Base-by-base conservation (phyloP, 1,140 invertebrate genomes). In the Bicyclus anynana region DNA sequence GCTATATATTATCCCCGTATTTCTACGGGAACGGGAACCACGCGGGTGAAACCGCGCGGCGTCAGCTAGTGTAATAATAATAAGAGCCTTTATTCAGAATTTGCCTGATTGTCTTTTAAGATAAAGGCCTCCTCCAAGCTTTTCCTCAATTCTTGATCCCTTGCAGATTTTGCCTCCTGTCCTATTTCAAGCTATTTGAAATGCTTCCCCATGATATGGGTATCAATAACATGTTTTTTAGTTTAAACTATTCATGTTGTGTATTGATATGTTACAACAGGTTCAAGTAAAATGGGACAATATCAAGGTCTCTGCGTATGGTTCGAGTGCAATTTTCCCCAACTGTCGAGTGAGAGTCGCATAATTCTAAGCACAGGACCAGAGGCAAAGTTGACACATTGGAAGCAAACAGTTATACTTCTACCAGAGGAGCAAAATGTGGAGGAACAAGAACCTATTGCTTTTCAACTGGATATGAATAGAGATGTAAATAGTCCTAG, bases 341-440 rank as follows among this genome's bases (percentile, higher is more conserved):
- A 80, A 7, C 17, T 80, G 23, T 67, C 77, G 23, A 49, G 26
- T 55, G 61, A 71, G 6, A 48, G 62, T 12, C 59, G 44, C 9
- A 87, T 95, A n/a, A 79, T 89, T 7, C 90, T 97, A 40, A 93
- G 92, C 53, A 96, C 95, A 64, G 94, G 93, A 72, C 97, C 94
- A 50, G 90, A 89, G 60, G 92, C 92, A 70, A 90, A 91, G 60
- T 90, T 91, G 47, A 99, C 98, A 6, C 98, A 99, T 89, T 99
- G 98, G 98, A 99, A 99, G 86, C 98, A 99, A 87, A 98, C 97
- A 1, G 93, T 98, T 6, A 98, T 99, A 80, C 89, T 93, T 2
- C 68, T 93, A 27, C 92, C 92, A 7, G 77, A 90, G 50, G 89
- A 90, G 47, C 80, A 88, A 59, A 61, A 76, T 29, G 78, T 93